Evolutionary conservation across 2,888 invertebrate genomes (phyloP), one percentile per base, ranked within the genome.

Genomic region (Lamellibrachia satsuma): DNA sequence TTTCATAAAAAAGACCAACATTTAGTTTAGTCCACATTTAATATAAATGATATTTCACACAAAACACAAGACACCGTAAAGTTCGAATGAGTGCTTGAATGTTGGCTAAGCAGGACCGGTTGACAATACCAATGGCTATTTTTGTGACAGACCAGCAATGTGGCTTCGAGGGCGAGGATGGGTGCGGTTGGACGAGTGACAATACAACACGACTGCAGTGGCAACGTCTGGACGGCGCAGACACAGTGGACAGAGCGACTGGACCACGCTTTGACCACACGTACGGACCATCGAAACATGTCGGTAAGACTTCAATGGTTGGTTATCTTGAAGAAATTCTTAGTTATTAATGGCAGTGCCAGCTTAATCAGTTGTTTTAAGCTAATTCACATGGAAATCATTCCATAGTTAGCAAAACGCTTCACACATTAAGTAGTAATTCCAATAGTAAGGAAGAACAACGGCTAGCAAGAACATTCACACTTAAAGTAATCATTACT

Each of bases 221-320:
- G 93, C 91, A 91, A n/a, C 91, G 91, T 27, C 91, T 91, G 52
- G 90, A 93, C 52, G 92, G 92, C 2, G 90, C 7, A 9, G 91
- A 92, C 60, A n/a, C 52, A 39, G 52, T 11, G 51, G 57, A 91
- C 52, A 51, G 92, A 52, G 91, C 55, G 22, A 93, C 39, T 27
- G 93, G 93, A 9, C 60, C 92, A 22, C 92, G 93, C 15, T 93
- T 92, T 90, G 93, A 93, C 75, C 93, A 93, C 93, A 93, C 93
- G 3, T 93, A 93, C 75, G 93, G 93, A 27, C 57, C 93, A 9
- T 93, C 93, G 27, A 93, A 93, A 90, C 92, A 93, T 57, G 27
- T 90, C n/a, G 93, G 93, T 91, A 92, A 52, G 90, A 51, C 11
- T 75, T 2, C 75, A 75, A 55, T 22, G 11, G 39, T 39, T 39